phyloP scores from a whole-genome alignment of 2,113 vertebrate genomes.

The Corynorhinus townsendii region DNA sequence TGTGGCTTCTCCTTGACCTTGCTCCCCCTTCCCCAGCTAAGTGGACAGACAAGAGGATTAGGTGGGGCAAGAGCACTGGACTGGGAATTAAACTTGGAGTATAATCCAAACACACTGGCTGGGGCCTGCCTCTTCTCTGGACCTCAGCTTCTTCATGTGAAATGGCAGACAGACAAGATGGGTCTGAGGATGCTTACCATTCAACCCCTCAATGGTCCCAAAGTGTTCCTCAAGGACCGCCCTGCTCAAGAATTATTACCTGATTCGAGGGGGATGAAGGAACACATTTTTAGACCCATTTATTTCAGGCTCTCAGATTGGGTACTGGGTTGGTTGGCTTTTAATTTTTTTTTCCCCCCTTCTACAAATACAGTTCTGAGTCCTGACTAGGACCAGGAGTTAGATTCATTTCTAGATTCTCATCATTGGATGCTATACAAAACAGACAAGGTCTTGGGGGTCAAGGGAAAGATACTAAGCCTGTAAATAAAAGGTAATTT shows the following conservation, averaged over 20 bases:
- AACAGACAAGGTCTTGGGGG: not conserved
- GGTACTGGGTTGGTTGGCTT: not conserved
- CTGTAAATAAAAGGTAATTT: not conserved
- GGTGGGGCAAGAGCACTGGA: not conserved
- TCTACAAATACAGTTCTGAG: not conserved
- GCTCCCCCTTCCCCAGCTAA: not conserved
- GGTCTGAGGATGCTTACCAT: not conserved
- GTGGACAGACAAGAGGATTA: not conserved
- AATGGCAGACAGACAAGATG: not conserved
- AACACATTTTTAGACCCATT: not conserved
- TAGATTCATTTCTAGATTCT: not conserved
- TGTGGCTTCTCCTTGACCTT: not conserved
- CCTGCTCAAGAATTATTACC: not conserved
- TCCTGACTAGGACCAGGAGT: not conserved
- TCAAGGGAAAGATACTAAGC: not conserved
- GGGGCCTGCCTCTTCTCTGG: not conserved
- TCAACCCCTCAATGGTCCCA: not conserved
- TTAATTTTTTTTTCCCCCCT: not conserved
- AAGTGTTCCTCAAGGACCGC: not conserved
- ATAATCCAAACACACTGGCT: rapidly evolving
- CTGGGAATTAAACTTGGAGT: not conserved
- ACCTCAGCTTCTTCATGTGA: not conserved
- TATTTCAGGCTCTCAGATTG: not conserved
- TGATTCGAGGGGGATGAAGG: too few species aligned
- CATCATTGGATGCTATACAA: not conserved